phyloP scores from a whole-genome alignment of 1,140 invertebrate species.

The Eupeodes corollae region DNA sequence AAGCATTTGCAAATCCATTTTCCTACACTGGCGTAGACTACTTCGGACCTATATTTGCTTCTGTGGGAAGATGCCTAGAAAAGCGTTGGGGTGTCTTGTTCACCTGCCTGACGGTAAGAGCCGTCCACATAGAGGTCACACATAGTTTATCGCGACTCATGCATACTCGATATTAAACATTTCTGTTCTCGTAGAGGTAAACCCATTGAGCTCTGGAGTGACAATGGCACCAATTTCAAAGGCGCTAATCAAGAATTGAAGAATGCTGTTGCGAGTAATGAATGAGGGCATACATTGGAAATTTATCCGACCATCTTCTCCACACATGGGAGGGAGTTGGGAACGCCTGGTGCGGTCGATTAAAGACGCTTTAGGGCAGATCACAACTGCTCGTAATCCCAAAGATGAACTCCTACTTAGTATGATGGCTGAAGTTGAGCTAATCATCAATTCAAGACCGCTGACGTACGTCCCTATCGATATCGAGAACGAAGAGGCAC shows the following conservation, averaged over 20 bases:
- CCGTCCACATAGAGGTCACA: conserved; percentile 14
- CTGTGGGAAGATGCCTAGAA: conserved; percentile 7
- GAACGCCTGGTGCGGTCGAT: conserved; percentile 12
- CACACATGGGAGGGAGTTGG: conserved; percentile 18
- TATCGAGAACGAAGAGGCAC: conserved; percentile 11
- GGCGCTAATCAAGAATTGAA: conserved; percentile 19
- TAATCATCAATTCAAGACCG: conserved; percentile 20
- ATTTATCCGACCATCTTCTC: conserved; percentile 20
- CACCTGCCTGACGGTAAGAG: conserved; percentile 13
- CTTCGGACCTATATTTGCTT: conserved; percentile 10
- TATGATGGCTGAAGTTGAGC: conserved; percentile 16
- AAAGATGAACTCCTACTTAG: conserved; percentile 16
- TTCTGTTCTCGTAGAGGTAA: conserved; percentile 13
- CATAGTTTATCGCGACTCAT: conserved; percentile 6
- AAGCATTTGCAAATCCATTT: conserved; percentile 4
- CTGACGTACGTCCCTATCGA: conserved; percentile 20
- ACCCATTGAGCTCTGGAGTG: conserved; percentile 20
- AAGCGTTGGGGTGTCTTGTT: conserved; percentile 16
- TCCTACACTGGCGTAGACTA: conserved; percentile 5
- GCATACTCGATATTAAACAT: conserved; percentile 8
- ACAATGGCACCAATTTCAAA: conserved; percentile 33
- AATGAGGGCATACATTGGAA: conserved; percentile 12
- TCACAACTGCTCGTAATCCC: background rate
- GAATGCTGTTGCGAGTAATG: background rate
- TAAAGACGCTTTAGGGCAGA: conserved; percentile 11